phyloP scores from a whole-genome alignment of 2,888 invertebrate species.

The Microctonus hyperodae region DNA sequence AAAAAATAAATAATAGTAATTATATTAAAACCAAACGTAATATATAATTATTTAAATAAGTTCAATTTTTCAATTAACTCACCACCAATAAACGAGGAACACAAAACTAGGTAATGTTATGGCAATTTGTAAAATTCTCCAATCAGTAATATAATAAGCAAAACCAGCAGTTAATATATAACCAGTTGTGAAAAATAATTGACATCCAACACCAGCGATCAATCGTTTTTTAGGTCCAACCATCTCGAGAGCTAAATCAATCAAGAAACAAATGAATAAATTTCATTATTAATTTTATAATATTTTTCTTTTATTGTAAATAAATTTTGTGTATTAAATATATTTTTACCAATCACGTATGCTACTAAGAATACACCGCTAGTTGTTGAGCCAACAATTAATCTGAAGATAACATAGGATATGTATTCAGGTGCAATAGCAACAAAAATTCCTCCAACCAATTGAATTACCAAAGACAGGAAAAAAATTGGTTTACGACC shows the following conservation, averaged over 20 bases:
- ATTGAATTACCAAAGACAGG: constrained; percentile 73
- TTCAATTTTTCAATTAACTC: constrained; percentile 38
- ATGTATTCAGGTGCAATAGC: constrained; percentile 74
- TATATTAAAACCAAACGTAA: too few species aligned
- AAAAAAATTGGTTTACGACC: constrained; percentile 78
- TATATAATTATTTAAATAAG: neutral
- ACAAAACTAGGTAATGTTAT: constrained; percentile 73
- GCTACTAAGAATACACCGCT: constrained; percentile 81
- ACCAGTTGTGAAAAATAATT: constrained; percentile 78
- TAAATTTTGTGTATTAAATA: neutral
- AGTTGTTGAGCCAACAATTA: constrained; percentile 76
- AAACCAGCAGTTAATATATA: constrained; percentile 74
- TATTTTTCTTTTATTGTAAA: neutral
- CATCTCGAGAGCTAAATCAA: constrained; percentile 70
- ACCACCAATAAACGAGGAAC: constrained; percentile 77
- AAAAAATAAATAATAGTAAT: neutral
- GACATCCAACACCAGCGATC: constrained; percentile 75
- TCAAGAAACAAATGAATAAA: too few species aligned
- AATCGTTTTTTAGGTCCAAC: constrained; percentile 75
- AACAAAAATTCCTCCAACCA: constrained; percentile 72
- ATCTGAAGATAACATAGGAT: constrained; percentile 71
- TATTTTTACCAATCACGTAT: constrained; percentile 75
- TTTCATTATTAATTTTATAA: neutral
- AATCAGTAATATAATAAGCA: constrained; percentile 73
- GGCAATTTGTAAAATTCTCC: constrained; percentile 75